Base-by-base conservation (phyloP, 2,113 vertebrate species). In the Sinocyclocheilus grahami region DNA sequence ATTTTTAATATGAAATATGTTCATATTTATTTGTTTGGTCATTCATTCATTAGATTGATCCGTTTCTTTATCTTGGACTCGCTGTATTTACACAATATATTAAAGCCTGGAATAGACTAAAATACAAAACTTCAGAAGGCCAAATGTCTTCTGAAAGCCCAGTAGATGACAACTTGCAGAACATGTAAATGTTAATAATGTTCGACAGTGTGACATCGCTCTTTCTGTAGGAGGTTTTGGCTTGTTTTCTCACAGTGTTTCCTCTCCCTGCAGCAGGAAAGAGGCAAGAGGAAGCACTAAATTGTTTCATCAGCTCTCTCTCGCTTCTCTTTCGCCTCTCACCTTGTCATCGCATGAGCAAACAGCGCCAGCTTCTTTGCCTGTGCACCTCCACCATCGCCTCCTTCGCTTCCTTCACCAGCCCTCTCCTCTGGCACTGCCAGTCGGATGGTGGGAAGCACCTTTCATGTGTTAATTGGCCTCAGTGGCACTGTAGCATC, bases 401-500 rank as follows among this genome's bases (percentile, higher is more conserved):
- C 79, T 48, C 10, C 65, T 69, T 33, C 8, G 13, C 42, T 24
- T 86, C 71, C 72, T 72, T 53, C 16, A 48, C 53, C 74, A 14
- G 60, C 22, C 20, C 42, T 27, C 37, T 37, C 7, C 65, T 58
- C 75, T 83, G n/a, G 20, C 39, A 2, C 33, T 78, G 75, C 62
- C 78, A 88, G 62, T 77, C 33, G 46, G 48, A 30, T 24, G 82
- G 39, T 18, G 18, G 80, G 81, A 60, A 27, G 86, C 83, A 88
- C 80, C 81, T 88, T 91, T 90, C 53, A 89, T 89, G 82, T 86
- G 69, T 83, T 91, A 90, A 90, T 89, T 90, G 89, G 90, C 76
- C 89, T 86, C 87, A 22, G 58, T 83, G 84, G 84, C 53, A 69
- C 14, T 37, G 85, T 67, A 55, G 83, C 71, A 74, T 82, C 79